A percentile compares a stretch with the other conserved stretches of the same genome.
These are phyloP conservation scores for Oreonectes daqikongensis DNA, from an alignment of 2,797 vertebrate species.

Conservation along the genomic window DNA sequence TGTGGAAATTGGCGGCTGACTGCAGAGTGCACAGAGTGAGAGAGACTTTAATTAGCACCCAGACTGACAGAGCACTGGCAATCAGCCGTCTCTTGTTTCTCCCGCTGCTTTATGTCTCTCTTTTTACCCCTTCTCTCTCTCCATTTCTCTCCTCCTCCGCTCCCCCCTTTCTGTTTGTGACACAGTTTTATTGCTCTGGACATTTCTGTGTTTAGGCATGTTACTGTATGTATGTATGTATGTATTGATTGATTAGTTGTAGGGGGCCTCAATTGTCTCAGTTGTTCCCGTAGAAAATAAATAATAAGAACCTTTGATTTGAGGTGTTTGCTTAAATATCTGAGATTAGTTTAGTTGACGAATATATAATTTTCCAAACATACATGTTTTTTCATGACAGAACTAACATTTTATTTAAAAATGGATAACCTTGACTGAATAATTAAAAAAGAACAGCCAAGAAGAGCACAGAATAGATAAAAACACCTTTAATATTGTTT, in stretches of 20 bases:
- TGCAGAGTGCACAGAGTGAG: conserved; percentile 66
- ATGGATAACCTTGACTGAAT: too few species aligned
- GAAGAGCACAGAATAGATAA: too few species aligned
- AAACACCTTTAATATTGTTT: too few species aligned
- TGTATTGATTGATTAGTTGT: too few species aligned
- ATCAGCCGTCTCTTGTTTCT: conserved; percentile 63
- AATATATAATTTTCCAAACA: too few species aligned
- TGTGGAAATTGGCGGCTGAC: conserved; percentile 69
- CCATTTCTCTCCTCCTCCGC: conserved; percentile 41
- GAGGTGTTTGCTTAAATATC: too few species aligned
- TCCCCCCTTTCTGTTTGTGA: conserved; percentile 19
- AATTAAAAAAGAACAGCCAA: too few species aligned
- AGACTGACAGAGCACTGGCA: conserved; percentile 70
- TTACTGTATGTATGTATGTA: not conserved
- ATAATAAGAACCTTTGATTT: too few species aligned
- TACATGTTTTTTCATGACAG: too few species aligned
- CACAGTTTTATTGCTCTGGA: not conserved
- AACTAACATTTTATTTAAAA: too few species aligned
- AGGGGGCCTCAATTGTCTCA: too few species aligned
- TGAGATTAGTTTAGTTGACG: too few species aligned
- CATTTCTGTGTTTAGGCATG: conserved; percentile 10
- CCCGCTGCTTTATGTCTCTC: conserved; percentile 39
- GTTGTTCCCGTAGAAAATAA: not conserved
- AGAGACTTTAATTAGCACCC: conserved; percentile 74
- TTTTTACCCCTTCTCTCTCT: conserved; percentile 43